These are phyloP conservation scores for Danio tinwini DNA, from an alignment of 2,797 vertebrate species.

Conservation along the genomic window DNA sequence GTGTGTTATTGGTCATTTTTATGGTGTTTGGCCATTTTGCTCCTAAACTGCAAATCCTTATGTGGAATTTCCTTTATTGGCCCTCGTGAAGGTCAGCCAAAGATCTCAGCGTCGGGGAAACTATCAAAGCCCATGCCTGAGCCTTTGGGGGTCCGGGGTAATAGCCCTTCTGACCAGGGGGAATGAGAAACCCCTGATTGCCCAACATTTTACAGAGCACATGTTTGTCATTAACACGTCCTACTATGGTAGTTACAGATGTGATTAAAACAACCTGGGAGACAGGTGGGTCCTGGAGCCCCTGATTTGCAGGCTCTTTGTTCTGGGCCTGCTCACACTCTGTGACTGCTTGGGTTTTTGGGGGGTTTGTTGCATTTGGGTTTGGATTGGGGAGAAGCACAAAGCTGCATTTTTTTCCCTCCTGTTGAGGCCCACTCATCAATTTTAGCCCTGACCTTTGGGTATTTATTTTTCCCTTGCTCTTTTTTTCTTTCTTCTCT, in stretches of 20 bases:
- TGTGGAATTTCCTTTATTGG: slow-evolving; percentile 59
- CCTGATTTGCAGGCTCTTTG: slow-evolving; percentile 48
- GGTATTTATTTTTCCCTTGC: slow-evolving; percentile 57
- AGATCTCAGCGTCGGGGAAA: slow-evolving; percentile 26
- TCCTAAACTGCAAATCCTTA: slow-evolving; percentile 54
- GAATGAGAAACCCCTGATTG: slow-evolving; percentile 51
- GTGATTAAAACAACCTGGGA: slow-evolving; percentile 59
- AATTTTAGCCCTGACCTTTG: slow-evolving; percentile 52
- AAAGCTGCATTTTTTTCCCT: slow-evolving; percentile 35
- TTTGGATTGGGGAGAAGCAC: slow-evolving; percentile 16
- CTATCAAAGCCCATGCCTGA: slow-evolving; percentile 41
- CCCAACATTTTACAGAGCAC: slow-evolving; percentile 56
- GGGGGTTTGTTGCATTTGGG: slow-evolving; percentile 31
- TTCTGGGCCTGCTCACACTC: slow-evolving; percentile 40
- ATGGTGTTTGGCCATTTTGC: slow-evolving; percentile 51
- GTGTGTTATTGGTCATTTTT: slow-evolving; percentile 45
- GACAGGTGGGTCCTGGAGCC: slow-evolving; percentile 59
- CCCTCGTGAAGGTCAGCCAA: slow-evolving; percentile 49
- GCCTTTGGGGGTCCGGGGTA: slow-evolving; percentile 35
- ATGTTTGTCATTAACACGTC: slow-evolving; percentile 65
- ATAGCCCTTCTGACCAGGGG: slow-evolving; percentile 39
- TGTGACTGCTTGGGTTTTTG: slow-evolving; percentile 24
- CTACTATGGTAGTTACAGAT: slow-evolving; percentile 59
- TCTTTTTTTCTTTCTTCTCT: slow-evolving; percentile 6
- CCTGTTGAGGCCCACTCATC: slow-evolving; percentile 36